Conservation (phyloP, 2,888 invertebrate species). For the Lissonota sp. region DNA sequence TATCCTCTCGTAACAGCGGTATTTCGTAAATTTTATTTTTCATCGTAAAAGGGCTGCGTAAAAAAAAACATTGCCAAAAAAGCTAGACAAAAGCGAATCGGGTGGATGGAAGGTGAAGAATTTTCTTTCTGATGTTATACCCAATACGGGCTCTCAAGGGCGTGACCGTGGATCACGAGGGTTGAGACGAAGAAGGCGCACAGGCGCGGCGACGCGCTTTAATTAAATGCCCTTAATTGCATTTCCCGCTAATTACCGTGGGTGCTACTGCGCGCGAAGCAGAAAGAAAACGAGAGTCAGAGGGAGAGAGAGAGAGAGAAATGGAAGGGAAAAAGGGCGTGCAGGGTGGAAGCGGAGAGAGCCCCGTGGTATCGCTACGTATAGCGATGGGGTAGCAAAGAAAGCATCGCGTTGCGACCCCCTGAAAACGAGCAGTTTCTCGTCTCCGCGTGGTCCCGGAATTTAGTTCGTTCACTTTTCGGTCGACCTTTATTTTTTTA, state of each 20-base stretch:
- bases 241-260: constrained; percentile 79
- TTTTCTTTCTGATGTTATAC: too few relatives aligned
- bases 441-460: constrained; percentile 38
- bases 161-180: constrained; percentile 57
- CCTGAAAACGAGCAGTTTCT: constrained; percentile 60
- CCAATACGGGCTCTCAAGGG: constrained; percentile 50
- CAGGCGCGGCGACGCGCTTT: constrained; percentile 75
- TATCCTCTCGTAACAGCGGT: too few relatives aligned
- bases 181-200: constrained; percentile 34
- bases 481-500: constrained; percentile 63
- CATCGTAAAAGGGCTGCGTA: too few relatives aligned
- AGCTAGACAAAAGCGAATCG: too few relatives aligned
- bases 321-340: not conserved
- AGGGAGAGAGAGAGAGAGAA: constrained; percentile 10
- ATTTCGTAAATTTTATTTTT: too few relatives aligned
- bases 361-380: constrained; percentile 61
- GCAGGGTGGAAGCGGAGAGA: constrained; percentile 37
- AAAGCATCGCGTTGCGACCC: constrained; percentile 49
- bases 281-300: constrained; percentile 12
- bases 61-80: constrained; percentile 44
- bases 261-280: constrained; percentile 54
- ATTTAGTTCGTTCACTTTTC: constrained; percentile 54
- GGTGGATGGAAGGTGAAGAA: too few relatives aligned
- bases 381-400: constrained; percentile 46
- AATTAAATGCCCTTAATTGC: constrained; percentile 81